Evolutionary conservation across 2,888 invertebrate species (phyloP), one percentile per base, ranked within the genome.

Genomic region (Drosophila monieri): DNA sequence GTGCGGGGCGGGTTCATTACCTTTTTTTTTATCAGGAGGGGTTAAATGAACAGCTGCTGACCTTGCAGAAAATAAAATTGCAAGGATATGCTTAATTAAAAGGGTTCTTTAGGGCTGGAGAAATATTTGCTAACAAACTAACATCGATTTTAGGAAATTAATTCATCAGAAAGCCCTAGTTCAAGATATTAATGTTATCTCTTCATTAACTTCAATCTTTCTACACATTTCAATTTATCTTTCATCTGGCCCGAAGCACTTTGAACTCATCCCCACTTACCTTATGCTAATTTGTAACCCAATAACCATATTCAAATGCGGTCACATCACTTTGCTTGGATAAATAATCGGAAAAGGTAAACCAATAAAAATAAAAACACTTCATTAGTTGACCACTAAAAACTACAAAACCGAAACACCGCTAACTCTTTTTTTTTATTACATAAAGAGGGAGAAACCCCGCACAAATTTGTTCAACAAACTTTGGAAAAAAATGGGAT

Each of bases 41-140:
- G 70, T 72, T 86, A 84, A 86, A 56, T 77, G 81, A 86, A 67
- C 80, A 81, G 87, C 87, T 80, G 81, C 47, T 53, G 43, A 58
- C 21, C 46, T 55, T 32, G 57, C 47, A 18, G 44, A 57, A 46
- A 35, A 27, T 47, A 23, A 48, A 35, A 27, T 47, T 49, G 37
- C n/a, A 27, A 57, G 41, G 73, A 35, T 66, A 65, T 59, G 78
- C 56, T 48, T 84, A 70, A 81, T 81, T 81, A 77, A 39, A 37
- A 37, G 6, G 14, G 43, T 15, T 6, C 1, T 37, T 9, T 8
- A 2, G 3, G 39, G n/a, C 2, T 35, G 35, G n/a, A 6, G 35
- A 35, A 35, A 35, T 6, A 35, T n/a, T n/a, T 35, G 35, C 6
- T 1, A n/a, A 6, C 6, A 18, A 18, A 18, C 18, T n/a, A n/a